These are phyloP conservation scores for Bombus vancouverensis DNA, from an alignment of 1,140 invertebrate genomes.

Conservation along the genomic window DNA sequence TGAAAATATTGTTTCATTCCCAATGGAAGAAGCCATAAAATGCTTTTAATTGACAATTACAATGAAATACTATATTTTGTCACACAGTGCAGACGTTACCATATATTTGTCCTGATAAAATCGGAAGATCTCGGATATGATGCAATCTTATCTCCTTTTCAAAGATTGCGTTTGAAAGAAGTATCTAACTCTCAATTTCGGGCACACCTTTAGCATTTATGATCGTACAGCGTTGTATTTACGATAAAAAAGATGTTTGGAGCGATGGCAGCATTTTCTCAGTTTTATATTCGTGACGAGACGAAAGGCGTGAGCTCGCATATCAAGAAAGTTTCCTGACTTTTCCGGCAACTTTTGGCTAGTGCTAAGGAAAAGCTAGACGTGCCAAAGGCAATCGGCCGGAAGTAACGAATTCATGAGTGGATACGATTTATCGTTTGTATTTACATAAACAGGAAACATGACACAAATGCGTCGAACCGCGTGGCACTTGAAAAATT, in stretches of 20 bases:
- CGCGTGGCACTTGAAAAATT: conserved; percentile 60
- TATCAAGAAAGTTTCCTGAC: background rate
- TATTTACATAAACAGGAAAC: conserved; percentile 79
- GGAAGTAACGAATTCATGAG: conserved; percentile 79
- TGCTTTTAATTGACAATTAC: background rate
- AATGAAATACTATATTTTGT: background rate
- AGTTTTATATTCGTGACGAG: conserved; percentile 2
- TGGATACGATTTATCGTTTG: conserved; percentile 78
- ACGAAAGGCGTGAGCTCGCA: background rate
- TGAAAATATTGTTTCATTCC: background rate
- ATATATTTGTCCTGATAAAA: background rate
- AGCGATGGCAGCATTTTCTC: background rate
- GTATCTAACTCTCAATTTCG: background rate
- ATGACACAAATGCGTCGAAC: conserved; percentile 65
- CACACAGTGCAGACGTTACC: no score
- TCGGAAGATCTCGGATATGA: background rate
- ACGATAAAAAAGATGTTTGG: background rate
- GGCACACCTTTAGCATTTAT: background rate
- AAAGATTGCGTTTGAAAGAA: background rate
- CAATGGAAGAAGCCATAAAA: background rate
- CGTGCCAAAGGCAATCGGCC: conserved; percentile 65
- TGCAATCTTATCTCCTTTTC: background rate
- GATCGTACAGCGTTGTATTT: background rate
- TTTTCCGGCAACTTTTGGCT: background rate
- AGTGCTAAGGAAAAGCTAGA: background rate